phyloP scores from a whole-genome alignment of 2,888 invertebrate species.

The Pimpla rufipes region DNA sequence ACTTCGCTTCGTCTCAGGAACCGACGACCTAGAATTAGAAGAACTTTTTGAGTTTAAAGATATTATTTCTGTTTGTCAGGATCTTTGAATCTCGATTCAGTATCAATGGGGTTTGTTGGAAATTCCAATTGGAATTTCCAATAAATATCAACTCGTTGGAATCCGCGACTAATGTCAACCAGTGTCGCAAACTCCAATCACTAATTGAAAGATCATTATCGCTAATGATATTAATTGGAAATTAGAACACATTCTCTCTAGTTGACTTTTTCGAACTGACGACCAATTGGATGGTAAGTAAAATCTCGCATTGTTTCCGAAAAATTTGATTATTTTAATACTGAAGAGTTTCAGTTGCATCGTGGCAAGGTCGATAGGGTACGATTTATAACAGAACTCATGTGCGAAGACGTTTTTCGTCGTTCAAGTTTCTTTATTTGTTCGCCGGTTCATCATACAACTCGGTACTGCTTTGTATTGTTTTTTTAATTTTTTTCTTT shows the following conservation, averaged over 20 bases:
- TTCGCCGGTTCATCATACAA: slow-evolving; percentile 80
- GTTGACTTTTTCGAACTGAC: not conserved
- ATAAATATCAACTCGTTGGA: not conserved
- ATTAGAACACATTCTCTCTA: not conserved
- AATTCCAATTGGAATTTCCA: not conserved
- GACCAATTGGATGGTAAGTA: slow-evolving; percentile 8
- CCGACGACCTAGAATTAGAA: slow-evolving; percentile 29
- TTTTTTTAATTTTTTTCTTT: slow-evolving; percentile 30
- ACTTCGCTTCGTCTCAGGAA: slow-evolving; percentile 50
- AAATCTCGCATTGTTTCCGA: not conserved
- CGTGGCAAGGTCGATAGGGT: slow-evolving; percentile 9
- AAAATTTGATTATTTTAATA: not conserved
- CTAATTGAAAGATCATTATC: not conserved
- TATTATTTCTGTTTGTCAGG: slow-evolving; percentile 15
- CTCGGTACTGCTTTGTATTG: slow-evolving; percentile 71
- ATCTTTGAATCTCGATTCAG: not conserved
- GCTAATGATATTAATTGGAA: not conserved
- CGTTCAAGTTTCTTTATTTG: slow-evolving; percentile 75
- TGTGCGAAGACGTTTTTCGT: slow-evolving; percentile 14
- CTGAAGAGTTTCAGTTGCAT: not conserved
- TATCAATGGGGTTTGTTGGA: not conserved
- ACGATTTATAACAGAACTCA: slow-evolving; percentile 5
- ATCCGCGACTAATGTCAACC: not conserved
- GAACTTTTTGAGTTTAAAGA: slow-evolving; percentile 8
- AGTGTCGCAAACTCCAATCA: not conserved